A percentile compares a stretch with the other conserved stretches of the same genome.
Evolutionary conservation across 2,888 invertebrate species (phyloP).

Genomic region (Lycaena phlaeas): DNA sequence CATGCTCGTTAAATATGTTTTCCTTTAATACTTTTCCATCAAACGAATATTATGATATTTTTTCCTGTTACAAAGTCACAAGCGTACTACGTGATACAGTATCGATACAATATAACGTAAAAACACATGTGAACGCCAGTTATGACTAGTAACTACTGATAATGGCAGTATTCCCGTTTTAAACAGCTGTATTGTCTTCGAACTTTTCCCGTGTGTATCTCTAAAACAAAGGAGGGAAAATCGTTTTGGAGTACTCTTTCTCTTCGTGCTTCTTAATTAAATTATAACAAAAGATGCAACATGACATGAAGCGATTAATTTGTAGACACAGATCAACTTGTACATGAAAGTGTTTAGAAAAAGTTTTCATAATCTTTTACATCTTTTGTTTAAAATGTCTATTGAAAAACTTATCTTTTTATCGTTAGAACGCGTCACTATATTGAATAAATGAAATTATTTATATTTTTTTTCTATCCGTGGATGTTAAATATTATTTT

Average conservation of each 20-base stretch:
- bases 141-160: neutral
- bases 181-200: slow-evolving; percentile 13
- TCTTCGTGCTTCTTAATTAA: slow-evolving; percentile 4
- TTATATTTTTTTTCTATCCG: no score
- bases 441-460: no score
- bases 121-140: no score
- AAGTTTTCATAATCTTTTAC: neutral
- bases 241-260: slow-evolving; percentile 14
- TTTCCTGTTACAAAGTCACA: no score
- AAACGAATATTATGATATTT: no score
- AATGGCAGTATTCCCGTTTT: slow-evolving; percentile 6
- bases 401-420: no score
- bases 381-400: neutral
- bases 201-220: slow-evolving; percentile 32
- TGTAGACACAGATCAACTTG: neutral
- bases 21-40: no score
- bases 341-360: neutral
- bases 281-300: slow-evolving; percentile 3
- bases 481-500: no score
- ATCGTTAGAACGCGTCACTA: no score
- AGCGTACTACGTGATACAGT: no score
- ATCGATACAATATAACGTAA: no score
- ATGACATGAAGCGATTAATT: neutral
- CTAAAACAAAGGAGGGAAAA: slow-evolving; percentile 37
- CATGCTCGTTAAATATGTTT: no score